phyloP scores from a whole-genome alignment of 92 coral and sea anemone species.

The Bergia puertoricense region DNA sequence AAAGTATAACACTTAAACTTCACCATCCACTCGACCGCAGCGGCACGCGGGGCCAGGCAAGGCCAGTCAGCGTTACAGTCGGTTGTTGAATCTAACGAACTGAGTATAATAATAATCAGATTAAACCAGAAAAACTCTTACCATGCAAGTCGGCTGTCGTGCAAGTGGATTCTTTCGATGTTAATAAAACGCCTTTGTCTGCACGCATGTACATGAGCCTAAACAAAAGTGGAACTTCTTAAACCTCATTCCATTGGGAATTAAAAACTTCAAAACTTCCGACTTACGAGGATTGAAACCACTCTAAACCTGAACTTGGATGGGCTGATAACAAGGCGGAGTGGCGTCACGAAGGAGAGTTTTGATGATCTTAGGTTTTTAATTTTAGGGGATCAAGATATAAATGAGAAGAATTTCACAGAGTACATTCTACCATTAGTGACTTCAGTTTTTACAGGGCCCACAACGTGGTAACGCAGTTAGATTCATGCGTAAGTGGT shows the following conservation, averaged over 20 bases:
- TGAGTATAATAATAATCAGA: conserved; percentile 12
- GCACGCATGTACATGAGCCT: neutral
- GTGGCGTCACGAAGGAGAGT: conserved; percentile 11
- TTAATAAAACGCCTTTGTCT: conserved; percentile 1
- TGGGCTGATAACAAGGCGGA: conserved; percentile 11
- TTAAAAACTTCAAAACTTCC: conserved; percentile 31
- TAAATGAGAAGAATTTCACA: neutral
- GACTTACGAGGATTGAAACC: conserved; percentile 16
- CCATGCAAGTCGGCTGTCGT: conserved; percentile 1
- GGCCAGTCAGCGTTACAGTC: neutral
- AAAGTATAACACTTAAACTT: neutral
- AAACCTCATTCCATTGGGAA: conserved; percentile 27
- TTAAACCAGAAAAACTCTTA: conserved; percentile 5
- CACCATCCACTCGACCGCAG: neutral
- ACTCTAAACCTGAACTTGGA: conserved; percentile 5
- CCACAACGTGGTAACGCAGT: neutral
- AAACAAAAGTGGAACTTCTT: conserved; percentile 1
- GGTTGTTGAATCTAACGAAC: too few species aligned
- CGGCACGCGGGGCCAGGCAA: neutral
- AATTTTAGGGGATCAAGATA: neutral
- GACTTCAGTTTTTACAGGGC: neutral
- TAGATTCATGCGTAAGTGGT: neutral
- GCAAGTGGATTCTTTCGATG: conserved; percentile 1
- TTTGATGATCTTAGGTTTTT: neutral
- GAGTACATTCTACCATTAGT: neutral